Evolutionary conservation across 2,113 vertebrate species (phyloP), one percentile per base, ranked within the genome.

Genomic region (Cynocephalus volans): DNA sequence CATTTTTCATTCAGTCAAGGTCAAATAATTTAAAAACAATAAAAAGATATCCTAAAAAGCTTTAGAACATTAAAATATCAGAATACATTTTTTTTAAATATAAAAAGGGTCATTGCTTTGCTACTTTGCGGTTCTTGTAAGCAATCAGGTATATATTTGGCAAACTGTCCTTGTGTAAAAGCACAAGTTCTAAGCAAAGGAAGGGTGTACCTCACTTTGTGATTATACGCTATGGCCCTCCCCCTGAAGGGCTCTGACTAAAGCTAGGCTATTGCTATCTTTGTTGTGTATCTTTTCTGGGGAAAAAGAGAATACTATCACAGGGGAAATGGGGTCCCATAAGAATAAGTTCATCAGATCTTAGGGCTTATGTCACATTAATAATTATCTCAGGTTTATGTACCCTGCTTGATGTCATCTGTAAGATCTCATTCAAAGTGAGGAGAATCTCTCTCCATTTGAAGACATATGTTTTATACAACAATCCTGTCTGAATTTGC

Each of bases 1-100:
- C 76, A 84, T 3, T 89, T 96, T 90, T 45, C 15, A 64, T 48
- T 94, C 18, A 80, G 14, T 67, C n/a, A 82, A 88, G 52, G 82
- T 87, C 18, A 90, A 87, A 52, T 82, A 88, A 86, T 60, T 50
- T 58, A 31, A 79, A 87, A 87, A 45, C 10, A 52, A 80, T 58
- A 9, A 76, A 95, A 58, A 45, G 2, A 52, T 12, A 81, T 70
- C 52, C 87, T 52, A 58, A 70, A 95, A 94, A 56, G 7, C 15
- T 56, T 69, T 31, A 26, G 23, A 4, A 8, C 5, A 67, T 72
- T 28, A 90, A 95, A 84, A 67, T 36, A 80, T 50, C 28, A 76
- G 45, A 88, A 73, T 72, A 67, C 2, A 60, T 24, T 31, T 45
- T 31, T 45, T 69, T 62, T 56, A 92, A 67, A 54, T 60, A 33